Evolutionary conservation across 2,797 vertebrate species (phyloP), one percentile per base, ranked within the genome.

Genomic region (Esox masquinongy): DNA sequence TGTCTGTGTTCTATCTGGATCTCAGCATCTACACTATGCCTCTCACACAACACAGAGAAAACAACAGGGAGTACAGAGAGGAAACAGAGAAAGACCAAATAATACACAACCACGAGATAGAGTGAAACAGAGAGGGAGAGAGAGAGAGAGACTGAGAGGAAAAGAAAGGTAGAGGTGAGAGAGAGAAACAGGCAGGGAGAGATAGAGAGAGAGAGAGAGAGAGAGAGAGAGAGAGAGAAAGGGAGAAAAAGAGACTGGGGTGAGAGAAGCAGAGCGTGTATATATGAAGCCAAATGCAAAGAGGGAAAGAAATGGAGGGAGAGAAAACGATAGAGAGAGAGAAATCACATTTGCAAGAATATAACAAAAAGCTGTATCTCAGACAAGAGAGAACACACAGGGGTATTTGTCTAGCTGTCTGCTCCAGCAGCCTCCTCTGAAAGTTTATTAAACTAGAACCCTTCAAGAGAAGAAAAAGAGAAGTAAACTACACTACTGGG

Each of bases 381-480:
- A 90, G 90, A 92, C 90, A 91, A 95, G 94, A 92, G 90, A 86
- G 89, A 93, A 92, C 91, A 93, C 93, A 94, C 88, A 82, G 69
- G 93, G 82, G 83, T 84, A 89, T 93, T 95, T 95, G 92, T 92
- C 88, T 92, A 93, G 95, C 93, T 92, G 94, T 92, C 94, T 94
- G 92, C 95, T 96, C 95, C 93, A 94, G 95, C 95, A 96, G 93
- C 93, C 94, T 94, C 93, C 92, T 93, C 94, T 94, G 93, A 97
- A 97, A 97, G 96, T 97, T 96, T 96, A 96, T 96, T 97, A 81
- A 91, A 96, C 95, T 90, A 95, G 94, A 96, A 93, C 93, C 95
- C 96, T 96, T 96, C 96, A 96, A 94, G 90, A 91, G 90, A 83
- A 91, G 95, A 88, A 90, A 93, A 91, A 91, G 87, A 88, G 91